Evolutionary conservation across 2,797 vertebrate genomes (phyloP), one percentile per base, ranked within the genome.

Genomic region (Myotis pilosus): DNA sequence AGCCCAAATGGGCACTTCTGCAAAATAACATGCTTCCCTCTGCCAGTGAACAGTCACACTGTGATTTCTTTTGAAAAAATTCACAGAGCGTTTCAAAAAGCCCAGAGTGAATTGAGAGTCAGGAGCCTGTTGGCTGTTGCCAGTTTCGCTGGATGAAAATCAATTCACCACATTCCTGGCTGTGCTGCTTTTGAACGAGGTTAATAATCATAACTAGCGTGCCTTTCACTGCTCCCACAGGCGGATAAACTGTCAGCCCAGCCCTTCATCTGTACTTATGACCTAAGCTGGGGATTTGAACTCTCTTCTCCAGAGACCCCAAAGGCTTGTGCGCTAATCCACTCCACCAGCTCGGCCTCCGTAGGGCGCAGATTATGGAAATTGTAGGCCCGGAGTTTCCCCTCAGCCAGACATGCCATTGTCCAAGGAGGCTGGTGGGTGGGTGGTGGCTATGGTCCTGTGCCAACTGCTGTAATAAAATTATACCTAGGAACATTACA

Each of bases 181-280:
- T 94, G 76, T 30, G 41, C 94, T 94, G 94, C 88, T 94, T 92
- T 49, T 22, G 93, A 97, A 91, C 3, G 38, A 94, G 96, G 92
- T 79, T 96, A 96, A 88, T 95, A 76, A 94, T 95, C 95, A 38
- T 85, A 95, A 92, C 76, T 96, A 81, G 85, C 90, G 80, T 96
- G 49, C 93, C 96, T 97, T 95, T 89, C 64, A 64, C 47, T 51
- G 80, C 53, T 81, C 89, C 96, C 88, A 49, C 94, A 96, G 74
- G 53, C 68, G 51, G 81, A 83, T 93, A 92, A 94, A 87, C 89
- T 0, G 8, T 28, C 33, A 93, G 92, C 78, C 76, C 85, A 69
- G 23, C 53, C 81, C 82, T 96, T 96, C 86, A 95, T 64, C 96
- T 97, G 96, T 89, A 93, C 96, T 97, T 89, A 96, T 19, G 75